These are phyloP conservation scores for Dendrolimus pini DNA, from an alignment of 2,888 invertebrate genomes.

Conservation along the genomic window DNA sequence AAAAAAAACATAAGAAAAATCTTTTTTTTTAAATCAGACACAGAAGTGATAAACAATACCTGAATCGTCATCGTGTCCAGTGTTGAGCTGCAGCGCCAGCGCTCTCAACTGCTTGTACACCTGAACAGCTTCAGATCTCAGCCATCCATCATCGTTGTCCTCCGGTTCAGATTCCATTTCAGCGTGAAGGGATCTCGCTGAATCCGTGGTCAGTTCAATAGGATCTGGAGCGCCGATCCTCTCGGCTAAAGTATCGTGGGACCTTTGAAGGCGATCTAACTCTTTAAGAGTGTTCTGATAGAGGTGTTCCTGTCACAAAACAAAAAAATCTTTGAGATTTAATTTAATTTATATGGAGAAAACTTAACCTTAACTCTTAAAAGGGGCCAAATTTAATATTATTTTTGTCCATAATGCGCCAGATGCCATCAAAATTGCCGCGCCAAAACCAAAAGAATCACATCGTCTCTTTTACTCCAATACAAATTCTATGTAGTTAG, in stretches of 20 bases:
- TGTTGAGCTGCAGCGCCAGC: constrained; percentile 84
- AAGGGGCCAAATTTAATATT: no score
- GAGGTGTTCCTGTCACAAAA: constrained; percentile 59
- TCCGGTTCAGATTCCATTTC: constrained; percentile 91
- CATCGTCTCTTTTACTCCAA: no score
- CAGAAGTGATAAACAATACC: constrained; percentile 43
- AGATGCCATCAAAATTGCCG: no score
- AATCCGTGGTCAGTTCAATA: constrained; percentile 42
- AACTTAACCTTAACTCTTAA: no score
- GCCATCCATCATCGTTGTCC: constrained; percentile 74
- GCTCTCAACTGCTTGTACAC: constrained; percentile 85
- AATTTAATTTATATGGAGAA: no score
- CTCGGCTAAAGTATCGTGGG: constrained; percentile 83
- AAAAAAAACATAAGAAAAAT: no score
- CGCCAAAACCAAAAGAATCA: no score
- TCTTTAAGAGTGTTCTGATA: constrained; percentile 78
- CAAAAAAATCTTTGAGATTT: no score
- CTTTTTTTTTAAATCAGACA: no score
- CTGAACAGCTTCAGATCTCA: constrained; percentile 80
- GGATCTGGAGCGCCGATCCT: constrained; percentile 80
- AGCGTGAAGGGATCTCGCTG: constrained; percentile 86
- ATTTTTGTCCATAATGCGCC: no score
- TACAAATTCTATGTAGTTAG: no score
- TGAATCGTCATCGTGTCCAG: constrained; percentile 85
- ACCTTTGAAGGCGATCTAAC: constrained; percentile 82